Conservation (phyloP, 30 jellyfish, hydroid and myxozoan species). For the Cassiopea xamachana region DNA sequence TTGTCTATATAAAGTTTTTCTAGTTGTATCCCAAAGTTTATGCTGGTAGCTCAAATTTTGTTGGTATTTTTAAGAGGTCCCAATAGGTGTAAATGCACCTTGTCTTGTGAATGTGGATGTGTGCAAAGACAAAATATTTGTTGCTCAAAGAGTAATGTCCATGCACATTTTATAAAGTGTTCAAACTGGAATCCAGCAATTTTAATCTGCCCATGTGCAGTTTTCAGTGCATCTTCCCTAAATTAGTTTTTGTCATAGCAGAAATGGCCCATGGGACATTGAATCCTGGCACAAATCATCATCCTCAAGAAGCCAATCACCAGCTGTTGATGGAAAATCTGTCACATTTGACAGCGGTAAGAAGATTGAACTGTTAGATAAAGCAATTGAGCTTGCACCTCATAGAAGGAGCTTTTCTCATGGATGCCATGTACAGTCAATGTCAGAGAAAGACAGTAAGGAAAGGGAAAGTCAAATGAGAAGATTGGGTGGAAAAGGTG, state of each 20-base stretch:
- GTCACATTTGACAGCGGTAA: constrained; percentile 75
- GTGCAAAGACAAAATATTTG: too few relatives aligned
- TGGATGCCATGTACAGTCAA: constrained; percentile 94
- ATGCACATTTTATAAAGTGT: too few relatives aligned
- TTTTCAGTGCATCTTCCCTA: too few relatives aligned
- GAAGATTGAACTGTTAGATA: constrained; percentile 78
- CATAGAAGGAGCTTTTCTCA: constrained; percentile 91
- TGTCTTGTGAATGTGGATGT: too few relatives aligned
- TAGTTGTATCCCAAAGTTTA: too few relatives aligned
- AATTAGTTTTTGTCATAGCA: constrained; percentile 6
- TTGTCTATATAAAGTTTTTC: too few relatives aligned
- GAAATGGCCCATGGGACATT: constrained; percentile 98
- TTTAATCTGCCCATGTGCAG: too few relatives aligned
- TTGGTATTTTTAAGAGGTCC: too few relatives aligned
- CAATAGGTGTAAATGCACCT: too few relatives aligned
- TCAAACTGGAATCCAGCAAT: too few relatives aligned
- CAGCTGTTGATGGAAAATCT: constrained; percentile 78
- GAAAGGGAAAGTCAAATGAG: constrained; percentile 59
- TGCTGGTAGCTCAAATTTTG: too few relatives aligned
- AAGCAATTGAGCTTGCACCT: constrained; percentile 92
- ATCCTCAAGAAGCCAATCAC: constrained; percentile 84
- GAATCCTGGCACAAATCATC: constrained; percentile 90
- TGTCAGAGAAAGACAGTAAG: constrained; percentile 64
- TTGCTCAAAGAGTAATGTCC: too few relatives aligned
- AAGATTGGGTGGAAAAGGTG: constrained; percentile 54